Percentiles rank a stretch among this genome's conserved stretches.
Evolutionary conservation across 2,113 vertebrate species (phyloP).

Genomic region (Carollia perspicillata): DNA sequence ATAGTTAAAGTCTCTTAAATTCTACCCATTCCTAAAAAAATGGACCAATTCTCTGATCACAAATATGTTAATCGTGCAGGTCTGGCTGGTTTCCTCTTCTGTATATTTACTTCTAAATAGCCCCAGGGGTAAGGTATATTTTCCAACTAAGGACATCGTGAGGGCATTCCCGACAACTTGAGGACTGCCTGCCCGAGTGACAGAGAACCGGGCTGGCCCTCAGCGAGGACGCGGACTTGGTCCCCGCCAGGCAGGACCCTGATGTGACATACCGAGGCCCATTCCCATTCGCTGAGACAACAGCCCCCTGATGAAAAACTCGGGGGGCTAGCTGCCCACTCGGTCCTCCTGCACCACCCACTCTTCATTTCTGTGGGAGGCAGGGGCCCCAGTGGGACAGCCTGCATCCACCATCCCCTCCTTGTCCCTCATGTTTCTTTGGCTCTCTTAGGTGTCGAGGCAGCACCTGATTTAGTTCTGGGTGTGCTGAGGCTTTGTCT

Average conservation of each 20-base stretch:
- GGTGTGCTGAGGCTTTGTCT: not conserved
- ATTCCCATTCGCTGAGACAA: not conserved
- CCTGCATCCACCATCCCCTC: not conserved
- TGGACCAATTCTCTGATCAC: not conserved
- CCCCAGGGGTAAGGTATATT: not conserved
- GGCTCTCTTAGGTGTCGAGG: not conserved
- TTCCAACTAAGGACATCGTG: not conserved
- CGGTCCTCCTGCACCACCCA: fast-evolving
- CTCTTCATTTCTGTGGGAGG: too few species aligned
- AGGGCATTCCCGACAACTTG: not conserved
- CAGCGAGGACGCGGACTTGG: not conserved
- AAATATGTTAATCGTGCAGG: not conserved
- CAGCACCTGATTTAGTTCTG: not conserved
- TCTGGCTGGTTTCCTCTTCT: not conserved
- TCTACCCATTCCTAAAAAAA: not conserved
- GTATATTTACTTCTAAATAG: not conserved
- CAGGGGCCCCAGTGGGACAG: fast-evolving
- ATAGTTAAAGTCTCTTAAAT: conserved; percentile 27
- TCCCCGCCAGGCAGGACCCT: not conserved
- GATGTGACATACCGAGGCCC: not conserved
- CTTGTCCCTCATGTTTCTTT: not conserved
- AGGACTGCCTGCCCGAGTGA: not conserved
- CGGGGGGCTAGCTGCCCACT: not conserved
- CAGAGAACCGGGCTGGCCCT: not conserved
- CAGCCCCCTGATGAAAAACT: not conserved